These are phyloP conservation scores for Emys orbicularis DNA, from an alignment of 2,797 vertebrate genomes.

Conservation along the genomic window DNA sequence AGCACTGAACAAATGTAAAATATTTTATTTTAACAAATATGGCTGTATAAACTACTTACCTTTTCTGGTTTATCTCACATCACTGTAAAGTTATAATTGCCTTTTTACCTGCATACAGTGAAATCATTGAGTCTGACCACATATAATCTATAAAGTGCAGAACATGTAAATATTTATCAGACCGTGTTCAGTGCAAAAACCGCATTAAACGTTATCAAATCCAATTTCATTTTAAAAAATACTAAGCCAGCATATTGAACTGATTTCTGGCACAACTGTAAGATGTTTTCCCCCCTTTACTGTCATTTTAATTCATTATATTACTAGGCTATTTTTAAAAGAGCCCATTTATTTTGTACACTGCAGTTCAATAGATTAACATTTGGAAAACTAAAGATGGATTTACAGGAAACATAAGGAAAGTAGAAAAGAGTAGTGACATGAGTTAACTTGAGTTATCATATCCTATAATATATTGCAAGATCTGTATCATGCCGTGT, in stretches of 20 bases:
- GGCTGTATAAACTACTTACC: neutral
- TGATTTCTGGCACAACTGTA: conserved; percentile 66
- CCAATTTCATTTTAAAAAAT: conserved; percentile 73
- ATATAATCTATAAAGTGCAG: conserved; percentile 66
- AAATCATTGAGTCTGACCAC: neutral
- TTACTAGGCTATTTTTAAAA: conserved; percentile 67
- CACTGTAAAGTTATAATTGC: neutral
- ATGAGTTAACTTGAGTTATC: neutral
- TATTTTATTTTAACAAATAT: neutral
- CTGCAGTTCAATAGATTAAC: conserved; percentile 69
- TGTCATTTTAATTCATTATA: conserved; percentile 76
- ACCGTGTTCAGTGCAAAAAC: conserved; percentile 56
- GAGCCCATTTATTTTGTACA: conserved; percentile 70
- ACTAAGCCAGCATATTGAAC: conserved; percentile 75
- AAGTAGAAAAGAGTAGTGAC: neutral
- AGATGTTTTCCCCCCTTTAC: conserved; percentile 53
- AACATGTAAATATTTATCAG: conserved; percentile 74
- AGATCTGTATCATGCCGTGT: neutral
- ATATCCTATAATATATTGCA: neutral
- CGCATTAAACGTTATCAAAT: conserved; percentile 68
- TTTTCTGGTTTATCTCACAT: neutral
- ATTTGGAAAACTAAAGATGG: conserved; percentile 73
- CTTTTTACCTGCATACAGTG: neutral
- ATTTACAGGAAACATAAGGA: conserved; percentile 71
- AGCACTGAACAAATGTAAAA: conserved; percentile 29